Evolutionary conservation across 2,797 vertebrate species (phyloP).

Genomic region (Trematomus bernacchii): DNA sequence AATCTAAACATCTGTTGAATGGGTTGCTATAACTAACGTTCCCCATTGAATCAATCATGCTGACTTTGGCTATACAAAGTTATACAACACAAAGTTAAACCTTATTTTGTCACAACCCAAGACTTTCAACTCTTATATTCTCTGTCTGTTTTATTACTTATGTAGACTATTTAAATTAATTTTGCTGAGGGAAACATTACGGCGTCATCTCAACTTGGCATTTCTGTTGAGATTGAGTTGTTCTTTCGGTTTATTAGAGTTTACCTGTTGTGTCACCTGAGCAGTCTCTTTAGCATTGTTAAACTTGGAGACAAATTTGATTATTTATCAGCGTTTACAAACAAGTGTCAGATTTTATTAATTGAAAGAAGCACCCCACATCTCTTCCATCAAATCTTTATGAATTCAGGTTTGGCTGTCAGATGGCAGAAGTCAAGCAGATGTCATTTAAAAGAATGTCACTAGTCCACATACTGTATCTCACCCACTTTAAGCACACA

Average conservation of each 20-base stretch:
- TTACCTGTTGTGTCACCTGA: slow-evolving; percentile 34
- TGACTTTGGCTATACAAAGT: not conserved
- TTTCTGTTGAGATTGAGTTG: slow-evolving; percentile 8
- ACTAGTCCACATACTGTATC: slow-evolving; percentile 50
- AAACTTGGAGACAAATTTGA: slow-evolving; percentile 44
- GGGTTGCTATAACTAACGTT: not conserved
- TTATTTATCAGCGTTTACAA: slow-evolving; percentile 51
- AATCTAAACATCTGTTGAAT: not conserved
- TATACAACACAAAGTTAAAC: not conserved
- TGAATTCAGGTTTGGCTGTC: slow-evolving; percentile 41
- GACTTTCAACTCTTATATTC: not conserved
- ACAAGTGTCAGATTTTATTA: slow-evolving; percentile 38
- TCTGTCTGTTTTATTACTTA: not conserved
- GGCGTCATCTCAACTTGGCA: not conserved
- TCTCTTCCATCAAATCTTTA: slow-evolving; percentile 2
- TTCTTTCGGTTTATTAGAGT: slow-evolving; percentile 30
- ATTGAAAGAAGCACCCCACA: slow-evolving; percentile 35
- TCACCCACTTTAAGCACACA: slow-evolving; percentile 25
- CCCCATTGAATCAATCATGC: not conserved
- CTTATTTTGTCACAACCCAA: not conserved
- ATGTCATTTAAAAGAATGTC: slow-evolving; percentile 72
- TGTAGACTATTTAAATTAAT: slow-evolving; percentile 1
- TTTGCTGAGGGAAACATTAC: not conserved
- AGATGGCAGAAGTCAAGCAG: slow-evolving; percentile 47
- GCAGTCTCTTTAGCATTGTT: slow-evolving; percentile 31